These are phyloP conservation scores for Orthonevra nobilis DNA, from an alignment of 2,888 invertebrate genomes.

Conservation along the genomic window DNA sequence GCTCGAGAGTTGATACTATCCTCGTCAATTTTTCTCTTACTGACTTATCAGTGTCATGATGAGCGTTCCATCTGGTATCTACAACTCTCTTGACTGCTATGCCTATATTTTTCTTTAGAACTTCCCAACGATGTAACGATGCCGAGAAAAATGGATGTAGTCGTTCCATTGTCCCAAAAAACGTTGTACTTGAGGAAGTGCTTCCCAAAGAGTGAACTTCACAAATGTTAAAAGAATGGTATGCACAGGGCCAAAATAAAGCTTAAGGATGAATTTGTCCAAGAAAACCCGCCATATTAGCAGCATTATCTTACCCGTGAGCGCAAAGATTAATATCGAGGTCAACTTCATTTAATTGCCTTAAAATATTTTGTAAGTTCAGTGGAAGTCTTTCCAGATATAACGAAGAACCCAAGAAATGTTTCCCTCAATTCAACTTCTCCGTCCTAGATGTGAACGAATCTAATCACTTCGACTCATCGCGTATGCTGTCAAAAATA, in stretches of 20 bases:
- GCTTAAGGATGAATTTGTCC: no score
- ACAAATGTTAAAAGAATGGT: no score
- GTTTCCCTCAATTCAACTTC: no score
- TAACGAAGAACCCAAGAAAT: no score
- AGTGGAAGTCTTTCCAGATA: no score
- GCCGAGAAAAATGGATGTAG: constrained; percentile 15
- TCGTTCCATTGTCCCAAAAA: constrained; percentile 17
- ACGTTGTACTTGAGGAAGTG: constrained; percentile 14
- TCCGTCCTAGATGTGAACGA: no score
- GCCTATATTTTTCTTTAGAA: not conserved
- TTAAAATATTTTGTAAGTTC: no score
- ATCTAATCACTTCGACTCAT: no score
- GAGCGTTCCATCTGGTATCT: constrained; percentile 20
- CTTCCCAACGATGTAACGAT: not conserved
- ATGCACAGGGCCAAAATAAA: no score
- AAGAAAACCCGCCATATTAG: not conserved
- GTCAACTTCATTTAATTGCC: no score
- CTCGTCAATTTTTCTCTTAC: not conserved
- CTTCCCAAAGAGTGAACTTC: constrained; percentile 21
- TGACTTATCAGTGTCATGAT: constrained; percentile 13
- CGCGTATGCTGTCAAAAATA: no score
- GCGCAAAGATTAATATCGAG: no score
- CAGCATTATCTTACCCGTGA: not conserved
- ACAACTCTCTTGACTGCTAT: constrained; percentile 9
- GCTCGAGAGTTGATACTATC: not conserved